Conservation (phyloP, 30 jellyfish, hydroid and myxozoan genomes). For the Nemopilema nomurai region DNA sequence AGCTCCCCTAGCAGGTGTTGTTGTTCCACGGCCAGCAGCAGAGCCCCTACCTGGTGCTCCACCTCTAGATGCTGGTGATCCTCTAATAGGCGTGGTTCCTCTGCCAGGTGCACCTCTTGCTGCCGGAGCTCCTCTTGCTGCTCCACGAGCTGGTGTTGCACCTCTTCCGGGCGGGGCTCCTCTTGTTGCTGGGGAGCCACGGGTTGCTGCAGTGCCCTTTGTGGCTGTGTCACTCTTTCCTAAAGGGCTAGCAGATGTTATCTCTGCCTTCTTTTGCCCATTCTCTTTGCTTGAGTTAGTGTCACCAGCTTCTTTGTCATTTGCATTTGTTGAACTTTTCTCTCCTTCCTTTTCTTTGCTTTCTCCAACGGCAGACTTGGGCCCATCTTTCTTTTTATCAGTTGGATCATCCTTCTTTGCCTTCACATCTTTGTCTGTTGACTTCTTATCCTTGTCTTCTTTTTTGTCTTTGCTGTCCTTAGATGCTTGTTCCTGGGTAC, state of each 20-base stretch:
- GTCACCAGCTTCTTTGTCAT: not conserved
- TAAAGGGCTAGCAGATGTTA: not conserved
- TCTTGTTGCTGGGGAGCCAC: slow-evolving; percentile 27
- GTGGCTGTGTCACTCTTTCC: slow-evolving; percentile 1
- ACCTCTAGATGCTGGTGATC: slow-evolving; percentile 10
- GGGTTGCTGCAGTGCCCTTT: slow-evolving; percentile 9
- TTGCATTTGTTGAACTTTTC: not conserved
- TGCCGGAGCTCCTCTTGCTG: slow-evolving; percentile 45
- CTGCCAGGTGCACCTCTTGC: slow-evolving; percentile 36
- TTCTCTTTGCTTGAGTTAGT: not conserved
- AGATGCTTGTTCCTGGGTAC: not conserved
- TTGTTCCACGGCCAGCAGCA: slow-evolving; percentile 27
- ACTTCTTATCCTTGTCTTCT: slow-evolving; percentile 1
- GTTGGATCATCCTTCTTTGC: slow-evolving; percentile 1
- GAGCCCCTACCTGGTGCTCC: slow-evolving; percentile 29
- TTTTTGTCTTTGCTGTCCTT: not conserved
- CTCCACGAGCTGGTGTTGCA: slow-evolving; percentile 22
- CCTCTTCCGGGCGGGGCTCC: slow-evolving; percentile 64
- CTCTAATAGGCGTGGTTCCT: slow-evolving; percentile 12
- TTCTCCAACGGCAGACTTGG: not conserved
- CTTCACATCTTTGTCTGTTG: not conserved
- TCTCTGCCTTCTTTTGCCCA: not conserved
- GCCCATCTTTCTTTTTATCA: slow-evolving; percentile 9
- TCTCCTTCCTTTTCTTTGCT: not conserved
- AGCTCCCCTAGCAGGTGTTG: slow-evolving; percentile 13